These are phyloP conservation scores for Cyprinodon variegatus DNA, from an alignment of 2,113 vertebrate species.

Conservation along the genomic window DNA sequence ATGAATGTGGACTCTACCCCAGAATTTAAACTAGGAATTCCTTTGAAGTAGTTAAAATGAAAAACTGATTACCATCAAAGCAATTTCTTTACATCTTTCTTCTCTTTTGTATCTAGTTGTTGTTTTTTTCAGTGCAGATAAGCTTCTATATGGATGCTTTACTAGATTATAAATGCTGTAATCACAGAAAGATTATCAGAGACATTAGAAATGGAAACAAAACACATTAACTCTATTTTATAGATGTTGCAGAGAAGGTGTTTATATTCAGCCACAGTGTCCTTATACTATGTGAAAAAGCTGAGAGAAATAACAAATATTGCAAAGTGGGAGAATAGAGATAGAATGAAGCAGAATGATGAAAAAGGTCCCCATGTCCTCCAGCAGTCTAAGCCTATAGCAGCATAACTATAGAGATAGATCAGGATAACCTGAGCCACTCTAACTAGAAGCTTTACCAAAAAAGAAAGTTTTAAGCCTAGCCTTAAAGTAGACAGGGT, in stretches of 20 bases:
- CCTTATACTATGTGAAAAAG: too few species aligned
- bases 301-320: constrained; percentile 1
- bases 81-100: not conserved
- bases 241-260: not conserved
- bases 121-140: not conserved
- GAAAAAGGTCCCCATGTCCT: too few species aligned
- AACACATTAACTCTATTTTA: not conserved
- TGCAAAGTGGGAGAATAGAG: not conserved
- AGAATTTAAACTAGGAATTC: not conserved
- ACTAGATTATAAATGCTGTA: not conserved
- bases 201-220: not conserved
- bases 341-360: too few species aligned
- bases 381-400: too few species aligned
- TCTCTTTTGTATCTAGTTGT: not conserved
- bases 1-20: too few species aligned
- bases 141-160: not conserved
- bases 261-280: not conserved
- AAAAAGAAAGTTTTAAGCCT: too few species aligned
- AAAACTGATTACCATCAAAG: not conserved
- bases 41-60: not conserved
- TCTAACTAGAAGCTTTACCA: too few species aligned
- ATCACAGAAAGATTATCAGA: not conserved
- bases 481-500: too few species aligned
- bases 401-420: too few species aligned
- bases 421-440: too few species aligned